Percentiles rank a stretch among this genome's conserved stretches.
Conservation (phyloP, 64 coral and sea anemone species). For the Cladopsammia gracilis region DNA sequence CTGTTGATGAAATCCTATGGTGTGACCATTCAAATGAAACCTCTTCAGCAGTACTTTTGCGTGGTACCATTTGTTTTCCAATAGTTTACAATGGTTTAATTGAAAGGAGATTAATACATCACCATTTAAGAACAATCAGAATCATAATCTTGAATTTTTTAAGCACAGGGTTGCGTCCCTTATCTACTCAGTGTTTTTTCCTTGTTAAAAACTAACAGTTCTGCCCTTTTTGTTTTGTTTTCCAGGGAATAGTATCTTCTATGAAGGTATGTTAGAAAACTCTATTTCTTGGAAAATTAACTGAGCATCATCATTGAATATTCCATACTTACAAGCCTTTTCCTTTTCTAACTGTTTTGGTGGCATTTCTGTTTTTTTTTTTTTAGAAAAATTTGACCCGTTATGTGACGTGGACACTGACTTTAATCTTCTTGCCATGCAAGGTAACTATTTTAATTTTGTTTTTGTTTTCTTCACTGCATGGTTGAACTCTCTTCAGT, state of each 20-base stretch:
- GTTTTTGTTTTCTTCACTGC: neutral
- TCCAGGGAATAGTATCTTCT: conserved; percentile 20
- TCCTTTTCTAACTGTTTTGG: neutral
- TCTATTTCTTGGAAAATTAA: too few species aligned
- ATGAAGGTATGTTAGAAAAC: neutral
- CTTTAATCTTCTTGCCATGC: neutral
- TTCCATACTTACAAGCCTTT: neutral
- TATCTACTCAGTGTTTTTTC: too few species aligned
- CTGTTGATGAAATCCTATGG: too few species aligned
- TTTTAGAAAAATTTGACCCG: neutral
- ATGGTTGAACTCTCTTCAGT: neutral
- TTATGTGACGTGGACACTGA: neutral
- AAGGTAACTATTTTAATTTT: neutral
- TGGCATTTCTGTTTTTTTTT: neutral
- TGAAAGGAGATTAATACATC: too few species aligned
- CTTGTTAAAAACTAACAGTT: neutral
- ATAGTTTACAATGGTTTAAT: too few species aligned
- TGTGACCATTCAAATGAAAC: too few species aligned
- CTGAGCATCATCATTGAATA: too few species aligned
- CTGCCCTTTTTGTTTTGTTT: neutral
- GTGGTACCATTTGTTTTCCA: too few species aligned
- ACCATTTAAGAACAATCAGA: too few species aligned
- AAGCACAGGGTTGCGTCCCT: too few species aligned
- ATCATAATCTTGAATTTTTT: too few species aligned
- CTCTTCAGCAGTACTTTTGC: too few species aligned